Percentiles rank a stretch among this genome's conserved stretches.
These are phyloP conservation scores for Lasioglossum baleicum DNA, from an alignment of 1,140 invertebrate species.

Conservation along the genomic window DNA sequence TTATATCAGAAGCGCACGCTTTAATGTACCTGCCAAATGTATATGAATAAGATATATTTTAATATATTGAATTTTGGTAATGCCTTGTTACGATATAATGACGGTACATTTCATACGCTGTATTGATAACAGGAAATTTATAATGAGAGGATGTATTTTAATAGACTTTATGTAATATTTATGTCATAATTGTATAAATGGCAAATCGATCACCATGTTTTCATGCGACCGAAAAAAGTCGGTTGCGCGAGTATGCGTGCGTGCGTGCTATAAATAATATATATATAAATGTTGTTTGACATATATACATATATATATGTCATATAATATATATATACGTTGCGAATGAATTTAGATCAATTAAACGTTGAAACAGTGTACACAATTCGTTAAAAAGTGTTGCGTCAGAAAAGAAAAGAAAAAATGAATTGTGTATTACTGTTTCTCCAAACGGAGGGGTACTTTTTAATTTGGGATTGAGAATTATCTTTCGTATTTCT, in stretches of 20 bases:
- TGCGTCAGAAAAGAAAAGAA: background rate
- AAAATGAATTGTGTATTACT: background rate
- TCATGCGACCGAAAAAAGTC: background rate
- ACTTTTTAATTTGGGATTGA: conserved; percentile 14
- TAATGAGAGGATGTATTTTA: background rate
- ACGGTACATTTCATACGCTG: conserved; percentile 14
- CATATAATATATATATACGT: no score
- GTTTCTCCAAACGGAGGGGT: background rate
- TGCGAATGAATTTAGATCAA: background rate
- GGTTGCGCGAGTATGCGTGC: background rate
- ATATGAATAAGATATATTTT: conserved; percentile 57
- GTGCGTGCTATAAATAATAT: background rate
- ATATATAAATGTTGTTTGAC: no score
- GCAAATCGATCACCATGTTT: background rate
- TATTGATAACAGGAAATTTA: background rate
- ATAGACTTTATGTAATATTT: conserved; percentile 3
- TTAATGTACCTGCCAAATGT: conserved; percentile 75
- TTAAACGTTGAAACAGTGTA: background rate
- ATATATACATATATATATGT: no score
- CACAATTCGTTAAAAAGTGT: background rate
- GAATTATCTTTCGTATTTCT: conserved; percentile 8
- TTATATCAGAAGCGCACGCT: conserved; percentile 70
- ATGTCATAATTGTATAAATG: background rate
- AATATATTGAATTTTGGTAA: conserved; percentile 53
- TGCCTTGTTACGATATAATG: background rate